Percentiles rank a stretch among this genome's conserved stretches.
Conservation (phyloP, 2,888 invertebrate genomes). For the Chaitophorus viminalis region DNA sequence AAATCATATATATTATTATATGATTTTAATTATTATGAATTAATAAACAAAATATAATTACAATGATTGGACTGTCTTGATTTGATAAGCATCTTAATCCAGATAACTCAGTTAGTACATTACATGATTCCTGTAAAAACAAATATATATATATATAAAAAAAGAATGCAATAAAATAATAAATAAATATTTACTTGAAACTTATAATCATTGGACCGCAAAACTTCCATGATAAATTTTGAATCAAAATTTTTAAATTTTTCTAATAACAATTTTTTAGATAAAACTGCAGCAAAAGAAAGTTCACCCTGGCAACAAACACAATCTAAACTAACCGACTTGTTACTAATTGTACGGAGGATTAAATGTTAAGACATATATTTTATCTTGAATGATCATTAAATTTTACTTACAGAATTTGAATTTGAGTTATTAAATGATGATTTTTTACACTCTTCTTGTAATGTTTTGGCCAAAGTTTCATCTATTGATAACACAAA, state of each 20-base stretch:
- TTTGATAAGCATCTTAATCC: background rate
- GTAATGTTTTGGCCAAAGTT: constrained; percentile 40
- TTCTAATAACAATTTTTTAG: constrained; percentile 32
- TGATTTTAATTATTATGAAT: background rate
- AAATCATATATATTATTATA: background rate
- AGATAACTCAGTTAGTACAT: constrained; percentile 5
- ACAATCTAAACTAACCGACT: background rate
- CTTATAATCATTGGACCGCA: constrained; percentile 21
- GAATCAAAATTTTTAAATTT: constrained; percentile 40
- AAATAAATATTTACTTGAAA: constrained; percentile 19
- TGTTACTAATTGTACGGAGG: no score
- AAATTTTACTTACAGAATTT: constrained; percentile 23
- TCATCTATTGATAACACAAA: constrained; percentile 35
- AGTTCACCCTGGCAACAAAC: constrained; percentile 13
- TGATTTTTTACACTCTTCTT: constrained; percentile 17
- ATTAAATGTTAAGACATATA: no score
- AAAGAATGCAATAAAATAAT: background rate
- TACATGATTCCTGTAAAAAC: constrained; percentile 24
- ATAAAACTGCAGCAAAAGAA: constrained; percentile 40
- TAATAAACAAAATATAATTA: constrained; percentile 3
- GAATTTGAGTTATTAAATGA: background rate
- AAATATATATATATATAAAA: background rate
- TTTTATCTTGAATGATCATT: background rate
- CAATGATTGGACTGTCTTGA: background rate
- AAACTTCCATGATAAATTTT: background rate